Evolutionary conservation across 2,888 invertebrate species (phyloP).

Genomic region (Myathropa florea): DNA sequence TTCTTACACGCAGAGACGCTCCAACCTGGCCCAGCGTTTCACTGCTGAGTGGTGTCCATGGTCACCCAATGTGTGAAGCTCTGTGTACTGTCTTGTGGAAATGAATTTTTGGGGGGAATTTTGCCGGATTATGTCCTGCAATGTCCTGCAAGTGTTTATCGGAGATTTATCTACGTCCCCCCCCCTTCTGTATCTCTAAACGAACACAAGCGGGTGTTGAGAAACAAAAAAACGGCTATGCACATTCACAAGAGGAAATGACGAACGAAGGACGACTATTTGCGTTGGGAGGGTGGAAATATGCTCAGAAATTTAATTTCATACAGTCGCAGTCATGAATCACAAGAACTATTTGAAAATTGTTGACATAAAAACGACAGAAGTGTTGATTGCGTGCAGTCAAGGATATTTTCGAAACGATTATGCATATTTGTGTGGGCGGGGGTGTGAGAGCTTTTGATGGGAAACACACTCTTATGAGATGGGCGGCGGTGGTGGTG

Average conservation of each 20-base stretch:
- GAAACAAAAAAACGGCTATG: not conserved
- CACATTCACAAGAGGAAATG: conserved; percentile 3
- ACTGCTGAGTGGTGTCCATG: not conserved
- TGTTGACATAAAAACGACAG: conserved; percentile 25
- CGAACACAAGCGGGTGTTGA: conserved; percentile 25
- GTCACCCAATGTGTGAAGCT: not conserved
- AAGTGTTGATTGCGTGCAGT: conserved; percentile 42
- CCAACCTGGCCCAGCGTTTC: conserved; percentile 26
- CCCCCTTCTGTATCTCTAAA: not conserved
- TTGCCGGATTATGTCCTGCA: conserved; percentile 42
- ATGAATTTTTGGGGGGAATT: conserved; percentile 49
- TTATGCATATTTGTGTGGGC: not conserved
- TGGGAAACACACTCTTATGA: not conserved
- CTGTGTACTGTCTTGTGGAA: conserved; percentile 45
- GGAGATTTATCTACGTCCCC: conserved; percentile 27
- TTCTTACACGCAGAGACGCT: conserved; percentile 50
- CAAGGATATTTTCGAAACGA: conserved; percentile 1
- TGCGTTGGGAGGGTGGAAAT: not conserved
- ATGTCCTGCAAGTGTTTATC: conserved; percentile 53
- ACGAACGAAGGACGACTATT: not conserved
- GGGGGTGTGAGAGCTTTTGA: not conserved
- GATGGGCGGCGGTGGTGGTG: not conserved
- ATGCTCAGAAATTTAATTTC: conserved; percentile 16
- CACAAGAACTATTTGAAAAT: conserved; percentile 2
- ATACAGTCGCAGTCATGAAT: not conserved